A percentile compares a stretch with the other conserved stretches of the same genome.
phyloP scores from a whole-genome alignment of 1,140 invertebrate species.

The Lycorma delicatula region DNA sequence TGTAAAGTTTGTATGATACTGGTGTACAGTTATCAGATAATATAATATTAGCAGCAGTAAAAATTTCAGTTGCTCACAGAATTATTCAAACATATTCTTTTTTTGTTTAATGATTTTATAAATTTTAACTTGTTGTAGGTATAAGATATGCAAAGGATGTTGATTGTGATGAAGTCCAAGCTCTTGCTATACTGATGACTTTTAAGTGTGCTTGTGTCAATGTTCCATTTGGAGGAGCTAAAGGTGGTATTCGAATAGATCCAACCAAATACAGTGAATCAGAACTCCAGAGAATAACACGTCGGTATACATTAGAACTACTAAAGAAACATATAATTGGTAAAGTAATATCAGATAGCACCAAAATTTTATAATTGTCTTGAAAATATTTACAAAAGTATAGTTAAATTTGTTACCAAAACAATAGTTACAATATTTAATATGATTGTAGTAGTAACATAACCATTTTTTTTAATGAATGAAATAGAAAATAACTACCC shows the following conservation, averaged over 20 bases:
- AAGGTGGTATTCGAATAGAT: slow-evolving; percentile 81
- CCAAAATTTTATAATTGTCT: not conserved
- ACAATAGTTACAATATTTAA: slow-evolving; percentile 16
- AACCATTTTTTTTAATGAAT: not conserved
- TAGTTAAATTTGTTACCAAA: not conserved
- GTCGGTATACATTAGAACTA: slow-evolving; percentile 74
- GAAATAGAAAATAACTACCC: not conserved
- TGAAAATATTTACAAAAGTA: not conserved
- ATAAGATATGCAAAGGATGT: slow-evolving; percentile 69
- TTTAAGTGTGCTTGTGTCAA: slow-evolving; percentile 73
- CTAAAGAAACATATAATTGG: slow-evolving; percentile 82
- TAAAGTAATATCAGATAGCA: slow-evolving; percentile 2
- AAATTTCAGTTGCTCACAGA: slow-evolving; percentile 22
- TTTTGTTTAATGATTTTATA: not conserved
- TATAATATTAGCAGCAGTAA: not conserved
- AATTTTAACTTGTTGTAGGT: slow-evolving; percentile 30
- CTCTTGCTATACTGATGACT: slow-evolving; percentile 77
- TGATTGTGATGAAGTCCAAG: slow-evolving; percentile 68
- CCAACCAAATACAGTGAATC: slow-evolving; percentile 64
- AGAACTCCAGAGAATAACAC: slow-evolving; percentile 80
- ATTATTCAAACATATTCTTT: slow-evolving; percentile 23
- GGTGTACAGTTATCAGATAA: too few species aligned
- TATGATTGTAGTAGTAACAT: slow-evolving; percentile 6
- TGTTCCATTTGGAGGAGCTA: slow-evolving; percentile 71
- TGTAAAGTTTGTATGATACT: not conserved